Evolutionary conservation across 37 sponge, comb jelly and placozoan species (phyloP).

Genomic region (Bolinopsis microptera): DNA sequence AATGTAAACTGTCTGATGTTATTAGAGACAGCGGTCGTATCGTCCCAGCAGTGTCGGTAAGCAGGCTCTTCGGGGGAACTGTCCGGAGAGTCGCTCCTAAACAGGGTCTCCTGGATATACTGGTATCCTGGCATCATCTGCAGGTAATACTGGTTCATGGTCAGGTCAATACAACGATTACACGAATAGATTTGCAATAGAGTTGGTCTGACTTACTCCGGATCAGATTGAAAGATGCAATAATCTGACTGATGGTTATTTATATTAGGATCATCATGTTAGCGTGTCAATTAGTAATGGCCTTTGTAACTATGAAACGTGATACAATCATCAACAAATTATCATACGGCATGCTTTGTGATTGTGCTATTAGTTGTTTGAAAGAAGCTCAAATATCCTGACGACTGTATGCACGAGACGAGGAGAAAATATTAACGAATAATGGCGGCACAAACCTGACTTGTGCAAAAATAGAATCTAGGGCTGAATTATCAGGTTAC

Average conservation of each 20-base stretch:
- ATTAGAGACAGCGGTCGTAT: neutral
- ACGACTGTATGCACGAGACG: neutral
- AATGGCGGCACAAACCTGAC: neutral
- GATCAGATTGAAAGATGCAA: no score
- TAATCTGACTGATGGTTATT: no score
- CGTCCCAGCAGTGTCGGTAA: neutral
- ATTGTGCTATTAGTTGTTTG: neutral
- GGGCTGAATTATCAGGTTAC: neutral
- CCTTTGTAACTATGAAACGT: neutral
- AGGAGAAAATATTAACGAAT: neutral
- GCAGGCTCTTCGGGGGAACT: neutral
- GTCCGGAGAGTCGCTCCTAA: neutral
- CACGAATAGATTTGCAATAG: no score
- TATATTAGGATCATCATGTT: no score
- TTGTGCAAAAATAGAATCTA: neutral
- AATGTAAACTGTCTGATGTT: neutral
- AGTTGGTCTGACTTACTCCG: no score
- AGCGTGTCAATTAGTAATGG: neutral
- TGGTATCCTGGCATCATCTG: neutral
- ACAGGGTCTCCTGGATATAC: neutral
- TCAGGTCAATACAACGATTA: no score
- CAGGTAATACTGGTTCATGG: neutral
- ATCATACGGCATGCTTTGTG: neutral
- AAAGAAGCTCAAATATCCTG: neutral
- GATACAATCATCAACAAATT: neutral